phyloP scores from a whole-genome alignment of 2,888 invertebrate genomes.

The Calameuta idolon region DNA sequence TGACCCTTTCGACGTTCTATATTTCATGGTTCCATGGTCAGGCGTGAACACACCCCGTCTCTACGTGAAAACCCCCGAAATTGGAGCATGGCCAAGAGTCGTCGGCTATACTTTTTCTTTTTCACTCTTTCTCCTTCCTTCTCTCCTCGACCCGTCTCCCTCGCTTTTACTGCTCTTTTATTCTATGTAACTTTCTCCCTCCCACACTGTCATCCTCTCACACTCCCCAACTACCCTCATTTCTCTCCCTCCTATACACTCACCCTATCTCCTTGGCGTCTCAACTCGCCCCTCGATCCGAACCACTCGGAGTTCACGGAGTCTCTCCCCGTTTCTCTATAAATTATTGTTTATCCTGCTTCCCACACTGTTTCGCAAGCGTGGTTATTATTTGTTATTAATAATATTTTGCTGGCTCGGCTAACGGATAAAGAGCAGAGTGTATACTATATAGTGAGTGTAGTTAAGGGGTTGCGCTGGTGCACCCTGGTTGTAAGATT shows the following conservation, averaged over 20 bases:
- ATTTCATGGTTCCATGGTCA: constrained; percentile 29
- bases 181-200: background rate
- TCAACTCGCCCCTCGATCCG: constrained; percentile 28
- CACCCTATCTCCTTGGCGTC: constrained; percentile 22
- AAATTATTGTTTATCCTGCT: constrained; percentile 44
- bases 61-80: constrained; percentile 43
- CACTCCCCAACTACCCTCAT: constrained; percentile 24
- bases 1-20: constrained; percentile 42
- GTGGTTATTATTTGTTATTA: constrained; percentile 32
- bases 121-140: background rate
- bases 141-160: background rate
- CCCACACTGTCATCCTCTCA: constrained; percentile 10
- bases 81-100: constrained; percentile 48
- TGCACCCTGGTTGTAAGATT: background rate
- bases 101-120: background rate
- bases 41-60: constrained; percentile 31
- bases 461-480: background rate
- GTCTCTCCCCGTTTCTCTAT: constrained; percentile 24
- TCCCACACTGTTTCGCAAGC: constrained; percentile 25
- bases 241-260: constrained; percentile 18
- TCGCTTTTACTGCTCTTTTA: background rate
- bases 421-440: constrained; percentile 1
- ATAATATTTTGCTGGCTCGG: constrained; percentile 28
- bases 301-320: constrained; percentile 7
- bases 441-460: background rate